Evolutionary conservation across 2,797 vertebrate species (phyloP), one percentile per base, ranked within the genome.

Genomic region (Taenioides sp.): DNA sequence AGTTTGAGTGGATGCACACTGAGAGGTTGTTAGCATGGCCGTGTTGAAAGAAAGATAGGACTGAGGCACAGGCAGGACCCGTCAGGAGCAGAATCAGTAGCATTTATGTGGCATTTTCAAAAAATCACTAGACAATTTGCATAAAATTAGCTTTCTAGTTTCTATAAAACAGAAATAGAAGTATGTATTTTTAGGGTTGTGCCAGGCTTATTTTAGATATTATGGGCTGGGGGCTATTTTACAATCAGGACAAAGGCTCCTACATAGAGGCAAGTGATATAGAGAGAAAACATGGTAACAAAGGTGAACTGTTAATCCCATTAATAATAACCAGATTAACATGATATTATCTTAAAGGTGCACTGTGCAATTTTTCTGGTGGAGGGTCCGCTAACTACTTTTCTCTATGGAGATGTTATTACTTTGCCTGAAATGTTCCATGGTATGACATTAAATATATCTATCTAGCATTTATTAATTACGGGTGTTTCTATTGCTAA

Each of bases 21-120:
- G 47, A 50, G 62, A 68, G 76, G 16, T 23, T 65, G 81, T 69
- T 74, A 65, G 78, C 77, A 80, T 79, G 80, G 65, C 60, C 74
- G 9, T 62, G 57, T 11, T 43, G 59, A 10, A 61, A 66, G 62
- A 68, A 59, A 66, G 65, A 63, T 59, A 60, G 75, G 22, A 69
- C 65, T 65, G 69, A 28, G 73, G 69, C 40, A 79, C 62, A 70
- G 52, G 73, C 22, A 55, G 72, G 67, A 23, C 9, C 16, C 16
- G 22, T 64, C 23, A 7, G n/a, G 34, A 47, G 0, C 63, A 11
- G 14, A 27, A 17, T 25, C 12, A 22, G 18, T 17, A 27, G 7
- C 7, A 25, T 47, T 23, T 49, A 17, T 22, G 18, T 61, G 17
- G 16, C 28, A 18, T 61, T 59, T 59, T 27, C 7, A 22, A 23